A percentile compares a stretch with the other conserved stretches of the same genome.
These are phyloP conservation scores for Prionace glauca DNA, from an alignment of 2,797 vertebrate genomes.

Conservation along the genomic window DNA sequence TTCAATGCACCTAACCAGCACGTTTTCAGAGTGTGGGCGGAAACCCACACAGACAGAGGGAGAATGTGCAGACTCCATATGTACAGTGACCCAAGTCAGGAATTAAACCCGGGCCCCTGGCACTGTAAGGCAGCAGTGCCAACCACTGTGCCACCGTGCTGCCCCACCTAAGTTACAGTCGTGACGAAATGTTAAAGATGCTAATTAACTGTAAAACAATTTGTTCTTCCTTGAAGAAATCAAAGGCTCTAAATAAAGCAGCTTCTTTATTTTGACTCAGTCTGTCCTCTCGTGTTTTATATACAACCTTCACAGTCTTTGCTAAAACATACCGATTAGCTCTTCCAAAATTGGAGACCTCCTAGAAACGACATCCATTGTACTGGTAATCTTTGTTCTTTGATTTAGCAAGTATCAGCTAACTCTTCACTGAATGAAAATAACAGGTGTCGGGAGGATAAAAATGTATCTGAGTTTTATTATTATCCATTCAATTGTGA, in stretches of 20 bases:
- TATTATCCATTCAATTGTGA: background rate
- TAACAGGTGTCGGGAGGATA: background rate
- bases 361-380: background rate
- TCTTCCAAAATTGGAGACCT: background rate
- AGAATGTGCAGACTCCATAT: no score
- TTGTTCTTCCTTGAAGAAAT: background rate
- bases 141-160: no score
- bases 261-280: background rate
- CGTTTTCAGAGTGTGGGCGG: no score
- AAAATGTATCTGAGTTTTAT: background rate
- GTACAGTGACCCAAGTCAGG: no score
- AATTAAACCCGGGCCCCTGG: no score
- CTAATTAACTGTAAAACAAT: background rate
- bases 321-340: background rate
- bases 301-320: background rate
- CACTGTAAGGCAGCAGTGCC: no score
- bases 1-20: no score
- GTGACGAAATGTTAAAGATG: background rate
- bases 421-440: background rate
- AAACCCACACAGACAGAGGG: no score
- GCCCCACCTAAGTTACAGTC: background rate
- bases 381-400: background rate
- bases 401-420: background rate
- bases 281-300: background rate
- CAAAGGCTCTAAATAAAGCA: background rate